Percentiles rank a stretch among this genome's conserved stretches.
These are phyloP conservation scores for Corvus cornix DNA, from an alignment of 2,113 vertebrate genomes.

Conservation along the genomic window DNA sequence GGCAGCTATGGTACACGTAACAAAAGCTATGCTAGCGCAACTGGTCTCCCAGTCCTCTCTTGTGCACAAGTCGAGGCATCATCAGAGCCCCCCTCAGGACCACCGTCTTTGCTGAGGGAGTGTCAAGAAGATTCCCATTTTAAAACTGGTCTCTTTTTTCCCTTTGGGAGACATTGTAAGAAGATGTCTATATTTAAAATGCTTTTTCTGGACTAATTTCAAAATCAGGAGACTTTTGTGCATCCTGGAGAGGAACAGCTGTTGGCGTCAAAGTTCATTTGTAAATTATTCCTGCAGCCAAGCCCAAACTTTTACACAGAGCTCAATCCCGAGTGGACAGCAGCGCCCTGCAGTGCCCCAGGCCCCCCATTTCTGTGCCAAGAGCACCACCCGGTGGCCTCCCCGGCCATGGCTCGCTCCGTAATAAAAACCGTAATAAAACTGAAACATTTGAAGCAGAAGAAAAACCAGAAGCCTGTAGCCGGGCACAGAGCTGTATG, in stretches of 20 bases:
- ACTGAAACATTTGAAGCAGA: background rate
- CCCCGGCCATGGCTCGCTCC: fast-evolving
- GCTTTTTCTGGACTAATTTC: background rate
- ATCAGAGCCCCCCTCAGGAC: background rate
- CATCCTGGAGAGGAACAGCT: background rate
- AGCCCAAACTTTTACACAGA: fast-evolving
- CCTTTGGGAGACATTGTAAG: background rate
- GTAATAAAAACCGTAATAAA: fast-evolving
- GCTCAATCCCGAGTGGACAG: fast-evolving
- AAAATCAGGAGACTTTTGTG: background rate
- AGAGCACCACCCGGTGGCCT: slow-evolving; percentile 52
- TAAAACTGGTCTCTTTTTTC: fast-evolving
- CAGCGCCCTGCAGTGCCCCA: background rate
- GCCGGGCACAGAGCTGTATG: background rate
- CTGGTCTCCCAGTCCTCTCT: background rate
- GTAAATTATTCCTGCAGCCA: background rate
- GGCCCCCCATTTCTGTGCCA: background rate
- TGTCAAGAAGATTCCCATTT: background rate
- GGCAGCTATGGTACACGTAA: fast-evolving
- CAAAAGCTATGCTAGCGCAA: fast-evolving
- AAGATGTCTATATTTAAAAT: background rate
- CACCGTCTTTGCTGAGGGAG: fast-evolving
- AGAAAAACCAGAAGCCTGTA: background rate
- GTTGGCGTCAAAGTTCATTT: background rate
- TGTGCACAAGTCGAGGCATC: fast-evolving